Evolutionary conservation across 2,113 vertebrate species (phyloP).

Genomic region (Erpornis zantholeuca): DNA sequence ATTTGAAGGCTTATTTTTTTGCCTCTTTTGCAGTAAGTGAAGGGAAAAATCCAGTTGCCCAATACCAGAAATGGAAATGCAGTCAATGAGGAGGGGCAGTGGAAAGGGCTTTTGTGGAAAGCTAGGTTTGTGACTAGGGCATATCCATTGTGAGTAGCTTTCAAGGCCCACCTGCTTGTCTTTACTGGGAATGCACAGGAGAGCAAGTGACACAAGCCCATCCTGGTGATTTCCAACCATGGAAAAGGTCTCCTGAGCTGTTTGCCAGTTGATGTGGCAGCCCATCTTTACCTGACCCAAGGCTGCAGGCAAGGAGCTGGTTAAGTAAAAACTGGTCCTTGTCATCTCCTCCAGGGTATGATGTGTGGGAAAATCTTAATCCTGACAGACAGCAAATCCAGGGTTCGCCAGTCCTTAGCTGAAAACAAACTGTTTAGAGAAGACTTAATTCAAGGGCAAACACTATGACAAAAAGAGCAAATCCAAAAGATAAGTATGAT

Average conservation of each 20-base stretch:
- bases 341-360: background rate
- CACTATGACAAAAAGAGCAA: background rate
- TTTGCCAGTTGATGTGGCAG: background rate
- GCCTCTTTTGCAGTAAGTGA: background rate
- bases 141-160: background rate
- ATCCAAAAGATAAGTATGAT: background rate
- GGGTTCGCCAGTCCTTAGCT: background rate
- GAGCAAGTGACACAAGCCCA: background rate
- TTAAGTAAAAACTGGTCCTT: background rate
- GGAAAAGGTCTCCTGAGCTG: background rate
- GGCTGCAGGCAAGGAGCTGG: background rate
- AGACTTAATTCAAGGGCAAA: background rate
- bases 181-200: background rate
- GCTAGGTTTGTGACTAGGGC: background rate
- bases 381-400: background rate
- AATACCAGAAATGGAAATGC: background rate
- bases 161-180: background rate
- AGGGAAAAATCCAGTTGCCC: background rate
- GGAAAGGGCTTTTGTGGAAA: background rate
- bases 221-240: background rate
- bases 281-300: background rate
- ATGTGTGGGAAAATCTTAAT: background rate
- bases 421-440: background rate
- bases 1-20: constrained; percentile 8
- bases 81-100: background rate